These are phyloP conservation scores for Actinopyga echinites DNA, from an alignment of 53 echinoderm and acorn worm species.

Conservation along the genomic window DNA sequence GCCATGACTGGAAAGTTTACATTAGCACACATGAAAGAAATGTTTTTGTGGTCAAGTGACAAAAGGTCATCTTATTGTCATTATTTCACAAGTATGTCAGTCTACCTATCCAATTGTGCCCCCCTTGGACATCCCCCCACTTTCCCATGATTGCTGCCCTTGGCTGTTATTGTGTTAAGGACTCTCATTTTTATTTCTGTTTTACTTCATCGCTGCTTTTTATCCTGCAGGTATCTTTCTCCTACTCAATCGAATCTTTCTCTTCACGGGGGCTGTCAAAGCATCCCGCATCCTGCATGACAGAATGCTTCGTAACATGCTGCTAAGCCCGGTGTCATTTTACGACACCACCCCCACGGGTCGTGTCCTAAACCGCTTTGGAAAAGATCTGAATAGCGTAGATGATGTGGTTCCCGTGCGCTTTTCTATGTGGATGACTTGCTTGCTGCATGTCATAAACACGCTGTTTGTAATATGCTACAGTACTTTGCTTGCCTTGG, in stretches of 20 bases:
- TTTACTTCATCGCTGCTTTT: neutral
- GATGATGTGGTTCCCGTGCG: constrained; percentile 57
- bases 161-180: too few species aligned
- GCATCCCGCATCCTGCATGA: constrained; percentile 62
- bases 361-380: constrained; percentile 76
- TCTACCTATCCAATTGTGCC: too few species aligned
- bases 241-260: neutral
- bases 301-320: constrained; percentile 49
- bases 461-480: constrained; percentile 48
- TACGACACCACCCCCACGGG: constrained; percentile 83
- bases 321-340: constrained; percentile 72
- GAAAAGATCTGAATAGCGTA: constrained; percentile 67
- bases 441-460: constrained; percentile 18
- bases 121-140: too few species aligned
- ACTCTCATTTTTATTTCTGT: neutral
- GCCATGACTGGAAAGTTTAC: too few species aligned
- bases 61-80: too few species aligned
- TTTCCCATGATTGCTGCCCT: too few species aligned
- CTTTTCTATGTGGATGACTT: constrained; percentile 49
- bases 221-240: neutral
- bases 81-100: too few species aligned
- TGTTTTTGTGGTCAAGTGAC: too few species aligned
- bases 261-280: constrained; percentile 43
- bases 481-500: constrained; percentile 45
- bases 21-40: too few species aligned